Percentiles rank a stretch among this genome's conserved stretches.
phyloP scores from a whole-genome alignment of 1,140 invertebrate genomes.

The Melitaea cinxia region DNA sequence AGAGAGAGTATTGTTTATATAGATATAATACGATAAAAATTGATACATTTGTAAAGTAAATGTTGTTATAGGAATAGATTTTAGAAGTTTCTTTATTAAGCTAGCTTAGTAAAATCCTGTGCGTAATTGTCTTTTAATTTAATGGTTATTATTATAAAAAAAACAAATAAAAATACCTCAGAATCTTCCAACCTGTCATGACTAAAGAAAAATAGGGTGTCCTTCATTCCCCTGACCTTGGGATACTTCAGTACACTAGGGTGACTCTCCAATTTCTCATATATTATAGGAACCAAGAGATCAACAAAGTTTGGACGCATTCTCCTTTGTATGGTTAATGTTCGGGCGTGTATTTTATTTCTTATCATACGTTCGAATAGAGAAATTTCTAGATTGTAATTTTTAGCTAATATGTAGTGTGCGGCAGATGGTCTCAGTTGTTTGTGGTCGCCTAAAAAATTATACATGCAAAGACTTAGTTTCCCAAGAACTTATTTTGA shows the following conservation, averaged over 20 bases:
- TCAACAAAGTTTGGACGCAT: constrained; percentile 85
- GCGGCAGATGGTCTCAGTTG: constrained; percentile 87
- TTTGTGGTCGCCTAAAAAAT: constrained; percentile 86
- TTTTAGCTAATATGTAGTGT: constrained; percentile 83
- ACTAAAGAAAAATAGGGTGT: constrained; percentile 84
- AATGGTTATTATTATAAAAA: no score
- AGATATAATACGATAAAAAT: no score
- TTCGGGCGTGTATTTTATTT: constrained; percentile 81
- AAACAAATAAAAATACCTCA: constrained; percentile 53
- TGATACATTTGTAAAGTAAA: no score
- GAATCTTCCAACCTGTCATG: constrained; percentile 82
- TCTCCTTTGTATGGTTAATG: constrained; percentile 83
- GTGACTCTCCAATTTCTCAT: constrained; percentile 83
- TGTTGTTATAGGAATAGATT: no score
- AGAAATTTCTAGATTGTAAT: constrained; percentile 86
- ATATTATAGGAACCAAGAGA: constrained; percentile 84
- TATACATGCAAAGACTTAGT: background rate
- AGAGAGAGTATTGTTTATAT: no score
- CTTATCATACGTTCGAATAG: constrained; percentile 88
- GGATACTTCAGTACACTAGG: constrained; percentile 79
- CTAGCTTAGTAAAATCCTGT: no score
- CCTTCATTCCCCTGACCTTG: constrained; percentile 78
- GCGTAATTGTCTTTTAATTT: no score
- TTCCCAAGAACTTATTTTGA: no score
- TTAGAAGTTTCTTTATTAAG: no score